These are phyloP conservation scores for Bradypodion ventrale DNA, from an alignment of 2,797 vertebrate genomes.

Conservation along the genomic window DNA sequence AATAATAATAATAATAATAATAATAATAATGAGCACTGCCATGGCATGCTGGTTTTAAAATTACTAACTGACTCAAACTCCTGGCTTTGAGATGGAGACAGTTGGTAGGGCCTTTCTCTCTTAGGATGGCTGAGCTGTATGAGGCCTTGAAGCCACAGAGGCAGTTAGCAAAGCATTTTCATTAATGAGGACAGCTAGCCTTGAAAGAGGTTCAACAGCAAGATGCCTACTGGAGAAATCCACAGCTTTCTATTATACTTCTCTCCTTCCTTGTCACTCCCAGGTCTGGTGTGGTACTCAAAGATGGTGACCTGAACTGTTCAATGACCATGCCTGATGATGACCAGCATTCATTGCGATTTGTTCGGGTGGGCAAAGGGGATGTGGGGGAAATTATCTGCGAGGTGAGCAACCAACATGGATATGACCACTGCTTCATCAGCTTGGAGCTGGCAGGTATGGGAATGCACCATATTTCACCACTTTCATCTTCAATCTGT, in stretches of 20 bases:
- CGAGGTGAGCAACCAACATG: conserved; percentile 86
- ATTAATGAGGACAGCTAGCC: not conserved
- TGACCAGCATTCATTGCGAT: conserved; percentile 87
- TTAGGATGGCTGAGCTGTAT: not conserved
- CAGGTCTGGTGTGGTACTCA: conserved; percentile 82
- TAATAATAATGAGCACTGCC: too few species aligned
- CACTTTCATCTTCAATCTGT: not conserved
- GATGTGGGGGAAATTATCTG: conserved; percentile 84
- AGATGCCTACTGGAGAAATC: not conserved
- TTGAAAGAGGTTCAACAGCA: not conserved
- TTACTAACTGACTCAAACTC: too few species aligned
- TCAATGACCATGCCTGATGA: conserved; percentile 93
- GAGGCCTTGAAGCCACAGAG: not conserved
- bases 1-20: too few species aligned
- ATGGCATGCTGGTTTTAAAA: too few species aligned
- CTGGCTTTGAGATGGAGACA: not conserved
- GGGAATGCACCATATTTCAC: conserved; percentile 26
- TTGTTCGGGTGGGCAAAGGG: conserved; percentile 79
- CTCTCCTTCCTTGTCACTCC: conserved; percentile 9
- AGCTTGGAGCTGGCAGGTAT: conserved; percentile 87
- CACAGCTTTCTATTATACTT: not conserved
- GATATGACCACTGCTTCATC: conserved; percentile 85
- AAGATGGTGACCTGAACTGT: conserved; percentile 77
- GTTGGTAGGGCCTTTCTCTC: not conserved
- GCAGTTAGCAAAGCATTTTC: not conserved